Base-by-base conservation (phyloP, 2,113 vertebrate species). In the Falco punctatus region DNA sequence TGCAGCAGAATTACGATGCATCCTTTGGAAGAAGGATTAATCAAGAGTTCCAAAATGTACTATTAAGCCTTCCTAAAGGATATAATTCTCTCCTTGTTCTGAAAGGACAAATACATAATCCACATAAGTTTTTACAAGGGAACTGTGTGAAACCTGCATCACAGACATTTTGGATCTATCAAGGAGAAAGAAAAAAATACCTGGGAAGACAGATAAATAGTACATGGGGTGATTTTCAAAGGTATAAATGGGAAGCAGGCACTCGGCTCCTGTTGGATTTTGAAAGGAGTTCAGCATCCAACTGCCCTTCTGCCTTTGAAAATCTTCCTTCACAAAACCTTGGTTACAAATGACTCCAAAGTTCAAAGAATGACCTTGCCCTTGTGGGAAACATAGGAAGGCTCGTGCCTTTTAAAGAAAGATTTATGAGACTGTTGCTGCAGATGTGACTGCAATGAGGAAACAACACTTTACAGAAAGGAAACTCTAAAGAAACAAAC, bases 301-400 rank as follows among this genome's bases (percentile, higher is more conserved):
- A 81, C 81, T 85, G 94, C 91, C 93, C 93, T 62, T 65, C 84
- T 86, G 81, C 87, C 89, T 95, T 93, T 96, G 94, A 96, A 96
- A 94, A 66, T 66, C 92, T 88, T 82, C 92, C 64, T 89, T 73
- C 95, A 66, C 58, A 88, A 82, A 81, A 18, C 79, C 84, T 94
- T 54, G 86, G 94, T 96, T 96, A 97, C 97, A 97, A 97, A 97
- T 96, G 86, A 96, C 93, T 97, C 81, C 59, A 80, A 91, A 95
- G 96, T 97, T 97, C 97, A 97, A 96, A 94, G 94, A 73, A 82
- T 96, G 96, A 96, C 97, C 96, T 97, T 96, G 97, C 94, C 97
- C 97, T 95, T 97, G 95, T 97, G 92, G 95, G 96, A 96, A 96
- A 94, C 12, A 16, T 64, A 97, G 91, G 89, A 83, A 94, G 96